phyloP scores from a whole-genome alignment of 2,113 vertebrate genomes.

The Tachysurus fulvidraco region DNA sequence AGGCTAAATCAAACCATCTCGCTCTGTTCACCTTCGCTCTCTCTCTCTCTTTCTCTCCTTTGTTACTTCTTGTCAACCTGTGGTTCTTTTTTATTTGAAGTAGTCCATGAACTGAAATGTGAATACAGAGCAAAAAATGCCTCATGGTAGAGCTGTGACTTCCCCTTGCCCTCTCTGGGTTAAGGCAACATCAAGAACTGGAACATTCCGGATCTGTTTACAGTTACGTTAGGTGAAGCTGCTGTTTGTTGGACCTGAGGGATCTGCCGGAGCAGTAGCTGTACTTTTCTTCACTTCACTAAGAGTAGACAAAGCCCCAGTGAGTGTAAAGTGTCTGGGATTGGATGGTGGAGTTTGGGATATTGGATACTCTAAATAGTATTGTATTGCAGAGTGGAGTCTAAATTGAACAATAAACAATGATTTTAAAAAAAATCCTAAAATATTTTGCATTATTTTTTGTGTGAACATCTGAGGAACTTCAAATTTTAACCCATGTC shows the following conservation, averaged over 20 bases:
- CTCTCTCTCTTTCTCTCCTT: slow-evolving; percentile 25
- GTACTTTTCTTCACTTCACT: neutral
- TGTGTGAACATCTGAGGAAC: neutral
- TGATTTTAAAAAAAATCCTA: neutral
- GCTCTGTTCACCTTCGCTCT: slow-evolving; percentile 27
- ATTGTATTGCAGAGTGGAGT: neutral
- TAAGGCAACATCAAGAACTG: slow-evolving; percentile 61
- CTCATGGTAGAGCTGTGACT: slow-evolving; percentile 49
- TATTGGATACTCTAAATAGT: neutral
- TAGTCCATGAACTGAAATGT: slow-evolving; percentile 45
- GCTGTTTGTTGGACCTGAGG: neutral
- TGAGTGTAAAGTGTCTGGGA: neutral
- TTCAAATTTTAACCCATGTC: neutral
- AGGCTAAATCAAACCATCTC: slow-evolving; percentile 51
- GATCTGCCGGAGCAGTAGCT: neutral
- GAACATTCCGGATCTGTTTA: slow-evolving; percentile 64
- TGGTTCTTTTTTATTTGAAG: slow-evolving; percentile 20
- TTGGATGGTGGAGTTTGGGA: neutral
- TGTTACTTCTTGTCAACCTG: slow-evolving; percentile 17
- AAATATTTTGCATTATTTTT: neutral
- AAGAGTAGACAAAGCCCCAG: too few species aligned
- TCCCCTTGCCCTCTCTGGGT: slow-evolving; percentile 46
- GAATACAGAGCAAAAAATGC: slow-evolving; percentile 47
- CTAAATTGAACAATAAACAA: neutral
- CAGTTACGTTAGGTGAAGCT: slow-evolving; percentile 29